Conservation (phyloP, 2,113 vertebrate genomes). For the Meriones unguiculatus region DNA sequence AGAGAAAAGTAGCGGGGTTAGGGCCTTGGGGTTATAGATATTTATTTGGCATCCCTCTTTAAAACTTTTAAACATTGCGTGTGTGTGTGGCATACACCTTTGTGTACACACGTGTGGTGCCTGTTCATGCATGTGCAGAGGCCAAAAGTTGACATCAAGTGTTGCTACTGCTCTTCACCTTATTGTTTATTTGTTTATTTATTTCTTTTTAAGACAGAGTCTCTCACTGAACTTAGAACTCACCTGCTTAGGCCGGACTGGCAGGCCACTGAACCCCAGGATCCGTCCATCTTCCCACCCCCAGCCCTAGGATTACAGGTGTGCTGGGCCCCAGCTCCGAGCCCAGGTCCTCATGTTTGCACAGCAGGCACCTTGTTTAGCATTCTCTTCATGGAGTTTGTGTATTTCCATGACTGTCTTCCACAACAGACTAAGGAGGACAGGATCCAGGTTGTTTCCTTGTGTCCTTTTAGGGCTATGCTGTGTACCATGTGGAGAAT, state of each 20-base stretch:
- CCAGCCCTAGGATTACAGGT: neutral
- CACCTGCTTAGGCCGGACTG: neutral
- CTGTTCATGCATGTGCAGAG: neutral
- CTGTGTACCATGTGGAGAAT: neutral
- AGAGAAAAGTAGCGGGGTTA: neutral
- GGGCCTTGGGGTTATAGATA: neutral
- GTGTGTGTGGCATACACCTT: neutral
- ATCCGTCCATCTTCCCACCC: neutral
- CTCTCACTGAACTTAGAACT: neutral
- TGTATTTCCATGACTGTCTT: neutral
- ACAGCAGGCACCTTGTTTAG: neutral
- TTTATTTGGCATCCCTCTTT: neutral
- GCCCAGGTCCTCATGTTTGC: neutral
- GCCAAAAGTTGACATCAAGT: too few relatives aligned
- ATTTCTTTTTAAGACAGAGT: neutral
- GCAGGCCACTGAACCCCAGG: neutral
- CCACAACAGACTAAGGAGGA: neutral
- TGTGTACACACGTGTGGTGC: neutral
- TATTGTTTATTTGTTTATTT: neutral
- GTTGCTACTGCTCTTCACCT: neutral
- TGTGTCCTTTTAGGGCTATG: neutral
- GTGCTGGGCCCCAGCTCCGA: neutral
- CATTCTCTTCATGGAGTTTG: neutral
- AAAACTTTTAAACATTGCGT: neutral
- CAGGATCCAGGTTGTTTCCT: neutral